Evolutionary conservation across 2,888 invertebrate species (phyloP), one percentile per base, ranked within the genome.

Genomic region (Blastobasis lacticolella): DNA sequence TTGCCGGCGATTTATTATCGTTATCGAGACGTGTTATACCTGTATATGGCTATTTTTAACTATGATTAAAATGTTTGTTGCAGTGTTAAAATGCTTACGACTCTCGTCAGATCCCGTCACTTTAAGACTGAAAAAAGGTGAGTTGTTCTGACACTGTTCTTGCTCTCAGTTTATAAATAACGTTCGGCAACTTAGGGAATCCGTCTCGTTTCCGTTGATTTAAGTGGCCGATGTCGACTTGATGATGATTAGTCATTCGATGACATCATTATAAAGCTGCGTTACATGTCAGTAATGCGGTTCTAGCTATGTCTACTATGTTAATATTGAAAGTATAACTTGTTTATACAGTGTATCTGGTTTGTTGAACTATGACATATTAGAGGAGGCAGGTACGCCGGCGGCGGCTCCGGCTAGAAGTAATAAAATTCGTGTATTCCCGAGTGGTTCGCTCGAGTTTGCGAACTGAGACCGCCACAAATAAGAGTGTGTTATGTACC

Each of bases 51-150:
- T 57, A 54, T 56, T 55, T 60, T 54, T 54, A 57, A 49, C 58
- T 57, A 59, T 59, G 58, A 56, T 61, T 63, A 56, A 57, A 60
- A 73, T 73, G 64, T 73, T 77, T 88, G 82, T 93, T 93, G 70
- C 92, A 95, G 96, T 96, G 89, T 90, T 96, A 90, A 96, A 95
- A 94, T 96, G 96, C 90, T 92, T 97, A 80, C 94, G 96, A 80
- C 91, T 97, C 77, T 95, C 96, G 66, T 92, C 94, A 88, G 95
- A 96, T 90, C 94, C 95, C 73, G 95, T 97, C 76, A 95, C 94
- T 78, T 89, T 97, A 86, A 95, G 95, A 90, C 91, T 97, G 82
- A 95, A 93, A 91, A 92, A 95, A 92, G 96, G 96, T 95, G 90
- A 93, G 92, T 86, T 60, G 5, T 36, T 37, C 7, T 38, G 8